These are phyloP conservation scores for Numida meleagris DNA, from an alignment of 2,113 vertebrate genomes.

Conservation along the genomic window DNA sequence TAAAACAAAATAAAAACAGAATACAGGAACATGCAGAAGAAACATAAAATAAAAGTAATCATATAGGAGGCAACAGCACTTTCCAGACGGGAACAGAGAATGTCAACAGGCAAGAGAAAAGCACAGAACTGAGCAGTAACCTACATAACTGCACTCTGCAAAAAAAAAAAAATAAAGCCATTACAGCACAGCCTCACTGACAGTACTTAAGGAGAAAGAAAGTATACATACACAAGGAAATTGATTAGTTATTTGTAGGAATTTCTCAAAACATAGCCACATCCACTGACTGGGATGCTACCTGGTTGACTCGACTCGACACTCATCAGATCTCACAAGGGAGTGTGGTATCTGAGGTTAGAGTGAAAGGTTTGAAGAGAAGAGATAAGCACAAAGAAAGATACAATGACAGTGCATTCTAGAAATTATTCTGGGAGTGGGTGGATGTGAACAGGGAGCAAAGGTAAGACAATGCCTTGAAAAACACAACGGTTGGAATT, in stretches of 20 bases:
- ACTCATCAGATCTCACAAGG: neutral
- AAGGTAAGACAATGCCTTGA: neutral
- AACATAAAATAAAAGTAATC: neutral
- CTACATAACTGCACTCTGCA: neutral
- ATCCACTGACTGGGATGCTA: neutral
- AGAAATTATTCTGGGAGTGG: constrained; percentile 8
- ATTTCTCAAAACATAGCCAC: neutral
- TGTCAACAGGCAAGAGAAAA: neutral
- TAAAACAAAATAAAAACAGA: neutral
- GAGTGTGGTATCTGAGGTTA: neutral
- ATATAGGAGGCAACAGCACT: neutral
- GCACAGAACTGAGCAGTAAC: neutral
- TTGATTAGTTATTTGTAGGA: neutral
- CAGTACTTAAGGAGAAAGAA: neutral
- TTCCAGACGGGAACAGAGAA: neutral
- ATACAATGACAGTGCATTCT: neutral
- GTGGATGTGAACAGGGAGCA: neutral
- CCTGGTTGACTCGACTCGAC: neutral
- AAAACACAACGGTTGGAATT: neutral
- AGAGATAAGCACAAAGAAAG: neutral
- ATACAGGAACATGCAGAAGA: neutral
- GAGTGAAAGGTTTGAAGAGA: neutral
- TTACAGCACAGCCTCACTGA: neutral
- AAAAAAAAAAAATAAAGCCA: neutral
- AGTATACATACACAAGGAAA: neutral